Evolutionary conservation across 2,113 vertebrate species (phyloP).

Genomic region (Leuciscus idus): DNA sequence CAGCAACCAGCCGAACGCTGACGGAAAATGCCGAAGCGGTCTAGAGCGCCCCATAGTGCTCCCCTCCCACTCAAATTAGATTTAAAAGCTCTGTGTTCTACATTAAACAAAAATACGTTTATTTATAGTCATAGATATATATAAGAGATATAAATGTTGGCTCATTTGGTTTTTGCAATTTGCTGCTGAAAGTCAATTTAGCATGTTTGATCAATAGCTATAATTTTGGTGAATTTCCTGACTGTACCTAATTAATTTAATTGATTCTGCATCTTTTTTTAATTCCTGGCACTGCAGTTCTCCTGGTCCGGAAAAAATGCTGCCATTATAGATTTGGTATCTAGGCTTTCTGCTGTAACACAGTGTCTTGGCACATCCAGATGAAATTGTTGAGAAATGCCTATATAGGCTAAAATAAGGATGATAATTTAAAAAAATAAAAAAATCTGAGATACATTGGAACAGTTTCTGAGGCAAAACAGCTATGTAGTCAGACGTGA

Average conservation of each 20-base stretch:
- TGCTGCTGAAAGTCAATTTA: not conserved
- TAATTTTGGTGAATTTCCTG: not conserved
- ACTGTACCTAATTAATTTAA: not conserved
- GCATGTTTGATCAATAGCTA: not conserved
- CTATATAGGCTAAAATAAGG: not conserved
- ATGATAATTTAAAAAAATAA: no score
- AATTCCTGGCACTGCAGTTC: not conserved
- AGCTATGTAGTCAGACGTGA: not conserved
- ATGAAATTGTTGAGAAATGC: not conserved
- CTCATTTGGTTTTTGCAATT: not conserved
- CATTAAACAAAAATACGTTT: not conserved
- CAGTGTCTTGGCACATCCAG: not conserved
- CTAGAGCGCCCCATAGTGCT: not conserved
- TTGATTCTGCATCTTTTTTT: not conserved
- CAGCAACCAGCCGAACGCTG: conserved; percentile 52
- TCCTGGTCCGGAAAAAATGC: not conserved
- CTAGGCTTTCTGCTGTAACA: not conserved
- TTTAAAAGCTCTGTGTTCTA: not conserved
- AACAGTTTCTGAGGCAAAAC: not conserved
- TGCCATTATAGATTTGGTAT: not conserved
- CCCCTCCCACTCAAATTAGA: no score
- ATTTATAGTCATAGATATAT: not conserved
- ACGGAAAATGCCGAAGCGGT: conserved; percentile 47
- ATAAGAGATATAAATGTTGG: not conserved
- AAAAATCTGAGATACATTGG: not conserved